Percentiles rank a stretch among this genome's conserved stretches.
Evolutionary conservation across 2,113 vertebrate genomes (phyloP).

Genomic region (Tyto alba): DNA sequence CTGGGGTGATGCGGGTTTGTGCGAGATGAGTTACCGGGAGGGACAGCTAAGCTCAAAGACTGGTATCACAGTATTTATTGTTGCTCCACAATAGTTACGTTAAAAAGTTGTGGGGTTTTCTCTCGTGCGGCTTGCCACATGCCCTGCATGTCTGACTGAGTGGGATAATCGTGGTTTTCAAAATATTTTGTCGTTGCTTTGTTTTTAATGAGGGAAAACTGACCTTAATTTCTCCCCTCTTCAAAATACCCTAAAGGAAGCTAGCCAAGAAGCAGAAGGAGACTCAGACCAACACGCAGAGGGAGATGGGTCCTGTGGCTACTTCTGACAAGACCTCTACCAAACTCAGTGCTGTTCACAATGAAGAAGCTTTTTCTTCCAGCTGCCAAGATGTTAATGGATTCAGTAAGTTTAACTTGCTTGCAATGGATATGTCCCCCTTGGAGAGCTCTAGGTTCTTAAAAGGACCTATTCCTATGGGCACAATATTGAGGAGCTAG

Average conservation of each 20-base stretch:
- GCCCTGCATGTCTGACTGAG: slow-evolving; percentile 5
- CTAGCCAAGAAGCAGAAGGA: slow-evolving; percentile 99
- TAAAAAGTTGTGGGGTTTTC: background rate
- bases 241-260: slow-evolving; percentile 84
- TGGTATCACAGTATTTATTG: background rate
- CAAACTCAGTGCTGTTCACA: slow-evolving; percentile 90
- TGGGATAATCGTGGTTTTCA: background rate
- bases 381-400: slow-evolving; percentile 94
- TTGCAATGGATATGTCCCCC: slow-evolving; percentile 49
- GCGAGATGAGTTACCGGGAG: background rate
- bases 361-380: slow-evolving; percentile 93
- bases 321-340: slow-evolving; percentile 84
- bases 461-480: slow-evolving; percentile 34
- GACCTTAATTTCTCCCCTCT: slow-evolving; percentile 70
- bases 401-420: slow-evolving; percentile 86
- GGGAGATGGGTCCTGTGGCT: slow-evolving; percentile 93
- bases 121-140: background rate
- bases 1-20: slow-evolving; percentile 40
- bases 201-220: slow-evolving; percentile 36
- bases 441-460: slow-evolving; percentile 39
- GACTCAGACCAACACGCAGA: slow-evolving; percentile 91
- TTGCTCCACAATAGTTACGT: background rate
- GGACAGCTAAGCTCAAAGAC: background rate
- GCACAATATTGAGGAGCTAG: background rate
- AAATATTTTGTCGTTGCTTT: background rate